Percentiles rank a stretch among this genome's conserved stretches.
phyloP scores from a whole-genome alignment of 2,113 vertebrate genomes.

The Macroglossus sobrinus region DNA sequence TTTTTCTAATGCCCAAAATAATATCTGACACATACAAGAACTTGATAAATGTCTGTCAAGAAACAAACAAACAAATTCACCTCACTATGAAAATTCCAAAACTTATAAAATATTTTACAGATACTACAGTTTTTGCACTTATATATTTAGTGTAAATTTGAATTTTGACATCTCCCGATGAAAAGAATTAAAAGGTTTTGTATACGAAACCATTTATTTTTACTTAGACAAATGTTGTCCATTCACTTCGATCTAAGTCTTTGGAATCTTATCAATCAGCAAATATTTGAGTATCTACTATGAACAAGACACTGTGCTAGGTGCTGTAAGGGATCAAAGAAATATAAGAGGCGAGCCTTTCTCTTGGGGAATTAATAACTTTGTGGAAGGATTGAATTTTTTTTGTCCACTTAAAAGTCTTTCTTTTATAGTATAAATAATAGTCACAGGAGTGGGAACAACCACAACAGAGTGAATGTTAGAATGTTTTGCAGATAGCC shows the following conservation, averaged over 20 bases:
- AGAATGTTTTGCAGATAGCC: not conserved
- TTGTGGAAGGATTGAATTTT: not conserved
- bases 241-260: conserved; percentile 25
- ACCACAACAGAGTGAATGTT: not conserved
- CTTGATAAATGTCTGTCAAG: not conserved
- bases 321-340: not conserved
- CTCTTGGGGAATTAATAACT: conserved; percentile 37
- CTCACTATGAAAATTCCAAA: not conserved
- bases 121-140: not conserved
- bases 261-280: conserved; percentile 52
- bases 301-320: not conserved
- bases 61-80: not conserved
- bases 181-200: conserved; percentile 37
- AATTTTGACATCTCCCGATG: not conserved
- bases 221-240: conserved; percentile 28
- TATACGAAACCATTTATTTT: conserved; percentile 9
- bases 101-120: not conserved
- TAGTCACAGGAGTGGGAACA: not conserved
- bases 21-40: not conserved
- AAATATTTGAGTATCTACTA: conserved; percentile 55
- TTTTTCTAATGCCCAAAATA: not conserved
- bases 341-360: not conserved
- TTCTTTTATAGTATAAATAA: not conserved
- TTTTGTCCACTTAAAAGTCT: not conserved
- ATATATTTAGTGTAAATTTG: not conserved